phyloP scores from a whole-genome alignment of 2,797 vertebrate genomes.

The Pipistrellus pipistrellus region DNA sequence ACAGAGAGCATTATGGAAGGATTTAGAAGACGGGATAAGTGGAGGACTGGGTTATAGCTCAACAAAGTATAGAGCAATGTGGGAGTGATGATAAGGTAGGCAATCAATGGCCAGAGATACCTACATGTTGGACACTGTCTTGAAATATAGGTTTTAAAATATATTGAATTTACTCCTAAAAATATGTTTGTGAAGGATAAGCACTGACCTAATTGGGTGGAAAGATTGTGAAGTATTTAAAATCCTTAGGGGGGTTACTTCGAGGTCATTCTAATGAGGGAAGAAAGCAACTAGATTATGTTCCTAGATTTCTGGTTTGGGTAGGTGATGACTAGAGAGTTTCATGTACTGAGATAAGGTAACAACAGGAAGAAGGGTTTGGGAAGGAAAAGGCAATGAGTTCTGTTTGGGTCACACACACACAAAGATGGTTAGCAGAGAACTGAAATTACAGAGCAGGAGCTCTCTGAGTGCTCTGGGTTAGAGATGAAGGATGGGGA shows the following conservation, averaged over 20 bases:
- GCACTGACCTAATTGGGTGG: background rate
- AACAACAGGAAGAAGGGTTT: background rate
- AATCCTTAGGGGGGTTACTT: background rate
- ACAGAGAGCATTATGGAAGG: background rate
- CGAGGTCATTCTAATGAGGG: background rate
- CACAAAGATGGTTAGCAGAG: background rate
- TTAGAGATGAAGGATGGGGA: background rate
- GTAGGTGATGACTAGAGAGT: background rate
- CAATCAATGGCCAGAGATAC: background rate
- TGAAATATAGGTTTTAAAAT: background rate
- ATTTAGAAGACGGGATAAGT: background rate
- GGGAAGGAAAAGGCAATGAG: background rate
- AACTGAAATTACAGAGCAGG: background rate
- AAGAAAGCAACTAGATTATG: constrained; percentile 7
- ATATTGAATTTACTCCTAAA: background rate
- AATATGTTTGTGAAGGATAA: background rate
- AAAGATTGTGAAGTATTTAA: constrained; percentile 16
- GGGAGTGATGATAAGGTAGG: background rate
- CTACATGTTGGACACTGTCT: background rate
- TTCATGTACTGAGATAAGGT: background rate
- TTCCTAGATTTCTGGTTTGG: background rate
- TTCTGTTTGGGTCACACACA: background rate
- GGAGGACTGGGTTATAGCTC: background rate
- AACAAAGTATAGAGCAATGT: background rate
- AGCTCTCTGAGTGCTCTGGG: background rate